Conservation (phyloP, 2,888 invertebrate genomes). For the Dromius quadrimaculatus region DNA sequence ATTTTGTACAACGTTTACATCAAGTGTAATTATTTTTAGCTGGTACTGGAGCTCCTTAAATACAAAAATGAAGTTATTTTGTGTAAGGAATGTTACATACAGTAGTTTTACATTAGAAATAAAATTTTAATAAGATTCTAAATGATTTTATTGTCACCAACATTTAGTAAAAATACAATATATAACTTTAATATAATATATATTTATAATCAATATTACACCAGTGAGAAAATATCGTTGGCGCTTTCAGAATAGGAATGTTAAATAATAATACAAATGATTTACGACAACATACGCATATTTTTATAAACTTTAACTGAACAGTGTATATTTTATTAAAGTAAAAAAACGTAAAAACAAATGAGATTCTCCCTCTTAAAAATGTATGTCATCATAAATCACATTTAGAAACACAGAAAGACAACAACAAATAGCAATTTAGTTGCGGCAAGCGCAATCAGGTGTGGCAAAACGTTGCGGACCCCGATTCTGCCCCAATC, state of each 20-base stretch:
- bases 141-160: conserved; percentile 49
- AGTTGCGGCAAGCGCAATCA: conserved; percentile 70
- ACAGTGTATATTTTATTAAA: no score
- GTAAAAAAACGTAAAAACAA: background rate
- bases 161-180: conserved; percentile 51
- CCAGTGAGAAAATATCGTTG: conserved; percentile 49
- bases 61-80: conserved; percentile 1
- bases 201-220: conserved; percentile 34
- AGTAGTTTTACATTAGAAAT: conserved; percentile 13
- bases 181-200: conserved; percentile 43
- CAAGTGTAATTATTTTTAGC: background rate
- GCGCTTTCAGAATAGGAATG: conserved; percentile 38
- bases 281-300: background rate
- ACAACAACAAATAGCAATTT: background rate
- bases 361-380: conserved; percentile 2
- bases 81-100: conserved; percentile 15
- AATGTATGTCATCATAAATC: background rate
- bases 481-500: conserved; percentile 61
- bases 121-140: conserved; percentile 23
- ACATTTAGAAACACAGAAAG: conserved; percentile 10
- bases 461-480: conserved; percentile 61
- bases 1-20: conserved; percentile 22
- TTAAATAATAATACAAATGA: conserved; percentile 17
- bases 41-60: background rate
- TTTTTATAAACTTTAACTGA: background rate